Evolutionary conservation across 2,797 vertebrate species (phyloP), one percentile per base, ranked within the genome.

Genomic region (Phalloptychus januarius): DNA sequence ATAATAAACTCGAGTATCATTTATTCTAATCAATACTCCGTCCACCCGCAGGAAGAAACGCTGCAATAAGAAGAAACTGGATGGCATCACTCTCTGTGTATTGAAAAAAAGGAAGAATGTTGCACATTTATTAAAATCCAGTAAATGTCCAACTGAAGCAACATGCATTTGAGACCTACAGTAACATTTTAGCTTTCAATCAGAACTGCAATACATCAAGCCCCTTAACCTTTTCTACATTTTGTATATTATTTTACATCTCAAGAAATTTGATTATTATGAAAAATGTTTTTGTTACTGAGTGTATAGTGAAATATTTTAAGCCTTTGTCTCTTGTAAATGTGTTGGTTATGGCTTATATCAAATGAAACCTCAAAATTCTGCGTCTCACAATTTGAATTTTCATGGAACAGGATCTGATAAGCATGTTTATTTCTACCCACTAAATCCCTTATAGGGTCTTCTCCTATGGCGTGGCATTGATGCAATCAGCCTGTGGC

Each of bases 31-130:
- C 81, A 99, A 88, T 0, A 99, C 98, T 1, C 98, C 97, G 44
- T 99, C 98, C 74, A 99, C 98, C 85, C 98, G 94, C 83, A 99
- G 83, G 92, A 99, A 99, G 95, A 98, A 99, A 76, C 98, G 96
- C 88, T 97, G 86, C 76, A 99, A 88, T 86, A 98, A 91, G 90
- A 99, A 99, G 92, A 99, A 99, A 79, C 98, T 97, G 76, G 97
- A 97, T 84, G 98, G 98, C 98, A 99, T 99, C 82, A 99, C 98
- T 93, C 98, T 97, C 98, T 99, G 93, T 48, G 88, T 46, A 23
- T 77, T 18, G 16, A 61, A 71, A 20, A 31, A 79, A 33, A 56
- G 54, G 65, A 7, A 74, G 18, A 1, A 40, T 23, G 25, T 25
- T 67, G 23, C 18, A 50, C 18, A 72, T 48, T 72, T 20, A 72